Evolutionary conservation across 1,140 invertebrate genomes (phyloP), one percentile per base, ranked within the genome.

Genomic region (Schlechtendalia chinensis): DNA sequence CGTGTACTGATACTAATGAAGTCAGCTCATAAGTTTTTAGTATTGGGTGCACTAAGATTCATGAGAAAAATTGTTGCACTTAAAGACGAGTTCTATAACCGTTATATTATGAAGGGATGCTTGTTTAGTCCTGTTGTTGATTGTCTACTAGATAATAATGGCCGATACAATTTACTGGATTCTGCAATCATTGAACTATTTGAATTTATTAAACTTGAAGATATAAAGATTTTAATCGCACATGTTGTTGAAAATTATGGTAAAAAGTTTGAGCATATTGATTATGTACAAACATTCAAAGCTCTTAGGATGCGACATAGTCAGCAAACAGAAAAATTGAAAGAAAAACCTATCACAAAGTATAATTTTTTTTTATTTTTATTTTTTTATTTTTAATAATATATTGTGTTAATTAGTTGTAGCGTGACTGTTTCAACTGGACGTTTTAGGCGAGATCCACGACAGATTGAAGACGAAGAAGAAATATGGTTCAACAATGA

Each of bases 401-500:
- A n/a, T 27, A 50, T 71, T 12, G 1, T 63, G 2, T 72, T 29
- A 19, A 1, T 71, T 47, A 79, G 58, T 63, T 79, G 75, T 59
- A 79, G 75, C 16, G 39, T 79, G 10, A 63, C 88, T 93, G 83
- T 79, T 1, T 79, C 75, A 19, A 92, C 89, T 82, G 91, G 91
- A 85, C 88, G 96, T 81, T 98, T 93, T 86, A 88, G 96, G 83
- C 90, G 96, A 67, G 96, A 98, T 87, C 93, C 94, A 82, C 89
- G 96, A 61, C 92, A 96, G 84, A 89, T 98, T 82, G 96, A 98
- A 67, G 96, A 98, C 84, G 97, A 99, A 83, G 97, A 99, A 85
- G 97, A 98, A 86, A 96, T 97, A 90, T 99, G 96, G 96, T 98
- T 98, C 87, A 97, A 97, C 85, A 94, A 97, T 84, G 96, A 98